phyloP scores from a whole-genome alignment of 2,888 invertebrate species.

The Synergus umbraculus region DNA sequence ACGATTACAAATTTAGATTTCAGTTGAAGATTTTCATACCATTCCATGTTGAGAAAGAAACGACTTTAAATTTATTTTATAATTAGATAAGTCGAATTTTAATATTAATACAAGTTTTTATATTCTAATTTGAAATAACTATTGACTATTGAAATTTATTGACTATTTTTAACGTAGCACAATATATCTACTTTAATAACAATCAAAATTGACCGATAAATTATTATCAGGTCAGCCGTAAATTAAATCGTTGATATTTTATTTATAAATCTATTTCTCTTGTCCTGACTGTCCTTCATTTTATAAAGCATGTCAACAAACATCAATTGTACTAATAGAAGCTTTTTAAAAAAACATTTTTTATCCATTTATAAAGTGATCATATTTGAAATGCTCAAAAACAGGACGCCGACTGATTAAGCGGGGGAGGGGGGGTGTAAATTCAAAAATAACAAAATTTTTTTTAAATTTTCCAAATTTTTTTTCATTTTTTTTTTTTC shows the following conservation, averaged over 20 bases:
- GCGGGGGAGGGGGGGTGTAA: too few relatives aligned
- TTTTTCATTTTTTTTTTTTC: too few relatives aligned
- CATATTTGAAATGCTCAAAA: too few relatives aligned
- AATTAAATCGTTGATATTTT: constrained; percentile 12
- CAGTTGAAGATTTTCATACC: not conserved
- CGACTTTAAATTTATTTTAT: not conserved
- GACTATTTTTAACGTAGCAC: not conserved
- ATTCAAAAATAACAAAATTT: too few relatives aligned
- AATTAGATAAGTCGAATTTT: not conserved
- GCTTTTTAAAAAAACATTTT: not conserved
- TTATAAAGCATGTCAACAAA: constrained; percentile 15
- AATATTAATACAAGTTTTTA: not conserved
- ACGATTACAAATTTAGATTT: not conserved
- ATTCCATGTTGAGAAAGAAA: not conserved
- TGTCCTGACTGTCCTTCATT: constrained; percentile 17
- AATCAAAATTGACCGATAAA: constrained; percentile 34
- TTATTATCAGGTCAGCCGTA: constrained; percentile 12
- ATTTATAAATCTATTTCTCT: constrained; percentile 10
- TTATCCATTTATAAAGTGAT: too few relatives aligned
- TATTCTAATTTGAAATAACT: too few relatives aligned
- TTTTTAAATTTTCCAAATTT: too few relatives aligned
- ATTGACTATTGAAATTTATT: too few relatives aligned
- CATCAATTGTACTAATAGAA: not conserved
- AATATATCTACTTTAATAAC: constrained; percentile 15
- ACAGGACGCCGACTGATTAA: too few relatives aligned